phyloP scores from a whole-genome alignment of 2,113 vertebrate genomes.

The Myotis brandtii region DNA sequence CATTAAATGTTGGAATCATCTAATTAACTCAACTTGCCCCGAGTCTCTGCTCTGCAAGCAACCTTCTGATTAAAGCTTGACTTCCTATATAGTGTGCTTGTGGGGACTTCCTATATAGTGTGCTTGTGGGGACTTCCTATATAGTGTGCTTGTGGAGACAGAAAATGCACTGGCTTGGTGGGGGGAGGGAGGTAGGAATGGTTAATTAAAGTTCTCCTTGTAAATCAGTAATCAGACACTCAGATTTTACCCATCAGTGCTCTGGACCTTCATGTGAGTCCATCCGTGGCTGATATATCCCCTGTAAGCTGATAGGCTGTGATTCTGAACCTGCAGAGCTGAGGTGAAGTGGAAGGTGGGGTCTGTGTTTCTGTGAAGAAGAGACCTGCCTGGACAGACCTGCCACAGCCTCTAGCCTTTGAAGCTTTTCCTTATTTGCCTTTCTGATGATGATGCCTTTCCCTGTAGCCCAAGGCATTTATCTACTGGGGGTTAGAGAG shows the following conservation, averaged over 20 bases:
- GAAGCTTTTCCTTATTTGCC: neutral
- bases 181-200: neutral
- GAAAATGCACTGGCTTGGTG: neutral
- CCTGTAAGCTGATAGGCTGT: neutral
- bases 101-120: neutral
- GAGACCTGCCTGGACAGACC: neutral
- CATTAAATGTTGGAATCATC: neutral
- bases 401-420: neutral
- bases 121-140: neutral
- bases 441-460: neutral
- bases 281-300: neutral
- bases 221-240: conserved; percentile 20
- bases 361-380: neutral
- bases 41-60: conserved; percentile 51
- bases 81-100: neutral
- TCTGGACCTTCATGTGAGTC: neutral
- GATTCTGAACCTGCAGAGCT: neutral
- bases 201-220: neutral
- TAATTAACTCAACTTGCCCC: conserved; percentile 53
- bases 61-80: conserved; percentile 57
- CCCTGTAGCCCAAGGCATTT: neutral
- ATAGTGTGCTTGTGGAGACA: neutral
- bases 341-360: neutral
- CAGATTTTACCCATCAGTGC: neutral
- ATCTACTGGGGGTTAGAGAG: neutral